A percentile compares a stretch with the other conserved stretches of the same genome.
Conservation (phyloP, 2,888 invertebrate genomes). For the Eilema depressum region DNA sequence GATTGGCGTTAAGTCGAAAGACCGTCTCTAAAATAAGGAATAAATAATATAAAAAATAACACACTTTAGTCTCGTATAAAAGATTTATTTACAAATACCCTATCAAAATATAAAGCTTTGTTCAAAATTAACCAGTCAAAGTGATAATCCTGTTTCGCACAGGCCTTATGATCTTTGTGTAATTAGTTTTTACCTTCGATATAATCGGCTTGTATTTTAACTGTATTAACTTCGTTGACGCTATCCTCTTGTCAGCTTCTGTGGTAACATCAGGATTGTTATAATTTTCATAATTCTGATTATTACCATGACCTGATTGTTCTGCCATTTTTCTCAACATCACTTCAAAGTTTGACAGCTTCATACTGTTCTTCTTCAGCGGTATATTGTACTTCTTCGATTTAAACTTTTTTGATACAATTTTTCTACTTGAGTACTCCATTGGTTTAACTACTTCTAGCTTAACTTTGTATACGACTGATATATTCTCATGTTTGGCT, state of each 20-base stretch:
- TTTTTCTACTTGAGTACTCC: slow-evolving; percentile 47
- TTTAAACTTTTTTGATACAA: slow-evolving; percentile 52
- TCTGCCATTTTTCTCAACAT: slow-evolving; percentile 70
- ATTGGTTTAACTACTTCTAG: slow-evolving; percentile 60
- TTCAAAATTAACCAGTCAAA: slow-evolving; percentile 42
- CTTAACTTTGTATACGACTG: slow-evolving; percentile 69
- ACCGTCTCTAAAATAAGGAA: not conserved
- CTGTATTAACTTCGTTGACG: slow-evolving; percentile 58
- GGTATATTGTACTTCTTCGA: slow-evolving; percentile 78
- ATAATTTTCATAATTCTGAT: slow-evolving; percentile 39
- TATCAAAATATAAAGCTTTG: slow-evolving; percentile 2
- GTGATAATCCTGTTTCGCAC: slow-evolving; percentile 70
- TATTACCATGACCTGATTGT: slow-evolving; percentile 50
- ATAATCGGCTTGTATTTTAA: slow-evolving; percentile 75
- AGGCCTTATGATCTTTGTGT: slow-evolving; percentile 68
- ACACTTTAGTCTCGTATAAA: slow-evolving; percentile 9
- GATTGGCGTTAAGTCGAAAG: not conserved
- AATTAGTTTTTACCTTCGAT: slow-evolving; percentile 65
- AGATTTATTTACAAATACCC: slow-evolving; percentile 18
- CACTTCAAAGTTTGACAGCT: slow-evolving; percentile 75
- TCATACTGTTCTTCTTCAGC: slow-evolving; percentile 77
- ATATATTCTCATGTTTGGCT: slow-evolving; percentile 64
- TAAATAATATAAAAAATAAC: not conserved
- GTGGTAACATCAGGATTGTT: slow-evolving; percentile 55
- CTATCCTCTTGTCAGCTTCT: slow-evolving; percentile 43